Base-by-base conservation (phyloP, 2,888 invertebrate genomes). In the Heteropelma amictum region DNA sequence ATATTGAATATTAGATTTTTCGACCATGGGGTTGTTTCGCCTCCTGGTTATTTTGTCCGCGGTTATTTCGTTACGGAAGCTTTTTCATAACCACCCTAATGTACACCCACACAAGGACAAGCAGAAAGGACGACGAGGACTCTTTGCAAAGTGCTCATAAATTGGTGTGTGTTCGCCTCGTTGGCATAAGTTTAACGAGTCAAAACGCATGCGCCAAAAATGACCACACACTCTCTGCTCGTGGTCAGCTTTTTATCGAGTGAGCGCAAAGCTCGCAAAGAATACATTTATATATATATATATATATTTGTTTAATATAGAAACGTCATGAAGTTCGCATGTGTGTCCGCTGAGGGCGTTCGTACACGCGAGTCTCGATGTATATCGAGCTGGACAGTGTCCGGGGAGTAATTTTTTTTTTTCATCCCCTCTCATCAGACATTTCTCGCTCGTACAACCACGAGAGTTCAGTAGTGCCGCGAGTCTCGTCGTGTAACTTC, bases 321-420 rank as follows among this genome's bases (percentile, higher is more conserved):
- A 86, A 86, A 87, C 53, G 87, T 87, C 88, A 82, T 56, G 61
- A 82, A 76, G 76, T 12, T n/a, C 10, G 70, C 72, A 53, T 63
- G 53, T 47, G 51, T 64, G 56, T 40, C 21, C 19, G 49, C 23
- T 38, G 54, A 12, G 60, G 35, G 30, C 33, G 51, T 7, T 28
- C 56, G 42, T 42, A 14, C 35, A 56, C 65, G 61, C 23, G 58
- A 69, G 40, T 69, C 77, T 69, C 69, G 75, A 21, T 79, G 79
- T 83, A 83, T 84, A 82, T 81, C 81, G 80, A 80, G 80, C 83
- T 73, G 84, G 82, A 84, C 85, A 85, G 81, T 85, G 86, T 86
- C 86, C 84, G 86, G 84, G 74, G 72, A 77, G 80, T 38, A 80
- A 79, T 79, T 65, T 49, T n/a, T n/a, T n/a, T n/a, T n/a, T 56